Conservation (phyloP, 2,797 vertebrate species). For the Rhynchotus rufescens region DNA sequence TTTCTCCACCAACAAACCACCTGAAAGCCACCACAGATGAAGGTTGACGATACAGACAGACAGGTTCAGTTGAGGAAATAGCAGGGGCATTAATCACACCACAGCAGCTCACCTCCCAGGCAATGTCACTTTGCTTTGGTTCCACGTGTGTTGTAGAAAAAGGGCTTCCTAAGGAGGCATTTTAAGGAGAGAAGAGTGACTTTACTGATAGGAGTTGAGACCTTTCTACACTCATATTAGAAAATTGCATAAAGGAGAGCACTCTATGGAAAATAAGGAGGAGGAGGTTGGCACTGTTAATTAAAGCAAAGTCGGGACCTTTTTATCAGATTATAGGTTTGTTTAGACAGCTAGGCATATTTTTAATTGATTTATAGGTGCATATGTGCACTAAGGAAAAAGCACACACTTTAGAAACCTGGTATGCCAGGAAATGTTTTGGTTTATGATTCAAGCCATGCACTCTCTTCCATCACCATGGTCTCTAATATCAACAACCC, state of each 20-base stretch:
- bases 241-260: slow-evolving; percentile 3
- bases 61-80: not conserved
- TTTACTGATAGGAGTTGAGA: slow-evolving; percentile 17
- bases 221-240: not conserved
- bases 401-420: not conserved
- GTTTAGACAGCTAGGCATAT: slow-evolving; percentile 25
- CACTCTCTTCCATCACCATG: not conserved
- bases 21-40: not conserved
- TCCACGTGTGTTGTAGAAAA: slow-evolving; percentile 24
- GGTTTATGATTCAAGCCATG: not conserved
- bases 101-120: slow-evolving; percentile 4
- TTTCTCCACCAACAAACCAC: slow-evolving; percentile 13
- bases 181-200: slow-evolving; percentile 5
- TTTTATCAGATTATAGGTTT: slow-evolving; percentile 28
- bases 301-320: slow-evolving; percentile 24
- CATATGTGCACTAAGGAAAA: not conserved
- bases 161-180: not conserved
- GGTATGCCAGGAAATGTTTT: not conserved
- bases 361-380: slow-evolving; percentile 41
- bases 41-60: slow-evolving; percentile 1
- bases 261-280: not conserved
- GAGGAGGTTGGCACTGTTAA: not conserved
- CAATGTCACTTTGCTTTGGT: not conserved
- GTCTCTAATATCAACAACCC: not conserved
- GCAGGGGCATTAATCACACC: not conserved